These are phyloP conservation scores for Brachymystax lenok DNA, from an alignment of 2,797 vertebrate species.

Conservation along the genomic window DNA sequence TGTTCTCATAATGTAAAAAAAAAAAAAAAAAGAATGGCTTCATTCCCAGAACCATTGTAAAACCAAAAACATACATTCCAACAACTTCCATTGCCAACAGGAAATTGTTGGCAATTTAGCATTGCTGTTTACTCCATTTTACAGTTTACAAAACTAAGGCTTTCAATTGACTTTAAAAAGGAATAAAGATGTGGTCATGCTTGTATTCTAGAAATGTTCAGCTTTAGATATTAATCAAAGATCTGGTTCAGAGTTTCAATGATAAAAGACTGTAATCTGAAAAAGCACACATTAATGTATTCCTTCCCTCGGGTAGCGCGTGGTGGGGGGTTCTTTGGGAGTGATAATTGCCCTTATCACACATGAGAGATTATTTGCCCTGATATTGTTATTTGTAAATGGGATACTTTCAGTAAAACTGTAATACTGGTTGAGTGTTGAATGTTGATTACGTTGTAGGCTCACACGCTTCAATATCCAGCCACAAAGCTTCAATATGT, in stretches of 20 bases:
- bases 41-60: too few relatives aligned
- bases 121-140: neutral
- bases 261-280: slow-evolving; percentile 41
- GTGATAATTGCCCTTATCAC: slow-evolving; percentile 48
- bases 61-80: too few relatives aligned
- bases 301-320: slow-evolving; percentile 33
- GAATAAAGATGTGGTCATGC: slow-evolving; percentile 11
- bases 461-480: slow-evolving; percentile 11
- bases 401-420: slow-evolving; percentile 38
- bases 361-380: slow-evolving; percentile 40
- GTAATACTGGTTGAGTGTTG: slow-evolving; percentile 19
- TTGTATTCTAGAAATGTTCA: slow-evolving; percentile 31
- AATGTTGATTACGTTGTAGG: neutral
- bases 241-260: slow-evolving; percentile 25
- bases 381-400: slow-evolving; percentile 47
- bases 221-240: slow-evolving; percentile 32
- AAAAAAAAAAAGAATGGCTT: too few relatives aligned
- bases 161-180: slow-evolving; percentile 18
- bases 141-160: neutral
- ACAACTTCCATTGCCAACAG: neutral
- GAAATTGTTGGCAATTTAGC: neutral
- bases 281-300: slow-evolving; percentile 32
- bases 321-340: slow-evolving; percentile 41
- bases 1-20: too few relatives aligned
- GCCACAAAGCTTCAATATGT: neutral